phyloP scores from a whole-genome alignment of 2,888 invertebrate genomes.

The Drosophila paucipuncta region DNA sequence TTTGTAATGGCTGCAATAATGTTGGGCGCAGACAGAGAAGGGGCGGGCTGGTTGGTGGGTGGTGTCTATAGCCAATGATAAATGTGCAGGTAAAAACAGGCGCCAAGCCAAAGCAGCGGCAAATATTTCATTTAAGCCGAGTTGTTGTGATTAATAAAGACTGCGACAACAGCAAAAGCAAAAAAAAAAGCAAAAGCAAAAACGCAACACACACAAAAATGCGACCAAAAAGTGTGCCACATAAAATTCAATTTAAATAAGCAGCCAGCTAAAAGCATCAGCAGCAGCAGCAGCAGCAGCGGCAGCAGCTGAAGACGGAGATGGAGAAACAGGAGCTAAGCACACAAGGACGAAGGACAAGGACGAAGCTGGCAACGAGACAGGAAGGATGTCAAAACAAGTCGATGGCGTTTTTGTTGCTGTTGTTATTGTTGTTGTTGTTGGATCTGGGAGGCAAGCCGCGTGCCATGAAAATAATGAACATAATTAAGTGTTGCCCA shows the following conservation, averaged over 20 bases:
- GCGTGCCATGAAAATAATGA: conserved; percentile 79
- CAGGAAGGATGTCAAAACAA: conserved; percentile 50
- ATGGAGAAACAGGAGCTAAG: conserved; percentile 6
- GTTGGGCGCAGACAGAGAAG: conserved; percentile 5
- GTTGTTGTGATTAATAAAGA: conserved; percentile 65
- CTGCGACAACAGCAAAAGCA: conserved; percentile 17
- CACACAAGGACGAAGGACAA: conserved; percentile 19
- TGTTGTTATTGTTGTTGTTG: background rate
- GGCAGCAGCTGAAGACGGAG: background rate
- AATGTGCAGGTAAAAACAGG: conserved; percentile 67
- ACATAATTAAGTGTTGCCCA: conserved; percentile 81
- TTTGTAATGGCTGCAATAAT: conserved; percentile 77
- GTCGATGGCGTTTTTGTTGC: conserved; percentile 33
- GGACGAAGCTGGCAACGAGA: conserved; percentile 1
- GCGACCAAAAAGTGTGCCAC: conserved; percentile 47
- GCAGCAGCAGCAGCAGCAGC: background rate
- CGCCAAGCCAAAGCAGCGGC: conserved; percentile 19
- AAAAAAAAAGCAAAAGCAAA: background rate
- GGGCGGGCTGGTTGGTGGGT: background rate
- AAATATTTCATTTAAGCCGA: conserved; percentile 38
- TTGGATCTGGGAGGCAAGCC: conserved; percentile 43
- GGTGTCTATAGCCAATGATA: conserved; percentile 54
- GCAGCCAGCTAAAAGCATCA: conserved; percentile 36
- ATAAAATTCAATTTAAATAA: conserved; percentile 78
- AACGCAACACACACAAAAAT: background rate